Evolutionary conservation across 2,113 vertebrate species (phyloP).

Genomic region (Sphyrna mokarran): DNA sequence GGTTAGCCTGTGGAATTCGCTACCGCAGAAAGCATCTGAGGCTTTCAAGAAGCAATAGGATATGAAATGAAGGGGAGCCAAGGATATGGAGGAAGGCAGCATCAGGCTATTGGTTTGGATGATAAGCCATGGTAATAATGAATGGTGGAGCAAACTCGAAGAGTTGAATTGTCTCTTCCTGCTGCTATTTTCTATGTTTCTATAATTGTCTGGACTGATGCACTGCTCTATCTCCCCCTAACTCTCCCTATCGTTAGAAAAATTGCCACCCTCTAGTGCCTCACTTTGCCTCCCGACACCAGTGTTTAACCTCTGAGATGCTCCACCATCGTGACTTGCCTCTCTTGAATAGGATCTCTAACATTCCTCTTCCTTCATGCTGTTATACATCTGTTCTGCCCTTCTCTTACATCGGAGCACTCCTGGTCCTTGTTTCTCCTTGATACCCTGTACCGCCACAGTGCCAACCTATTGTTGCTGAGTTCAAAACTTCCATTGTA

Average conservation of each 20-base stretch:
- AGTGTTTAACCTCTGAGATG: neutral
- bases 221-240: neutral
- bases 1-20: too few species aligned
- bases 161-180: too few species aligned
- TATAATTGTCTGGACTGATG: neutral
- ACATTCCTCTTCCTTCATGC: neutral
- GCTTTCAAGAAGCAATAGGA: too few species aligned
- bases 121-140: too few species aligned
- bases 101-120: too few species aligned
- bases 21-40: too few species aligned
- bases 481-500: neutral
- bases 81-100: too few species aligned
- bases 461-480: neutral
- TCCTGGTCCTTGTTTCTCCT: neutral
- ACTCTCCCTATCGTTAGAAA: neutral
- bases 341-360: neutral
- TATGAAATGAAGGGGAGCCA: too few species aligned
- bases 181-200: too few species aligned
- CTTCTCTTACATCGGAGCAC: neutral
- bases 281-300: neutral
- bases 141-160: too few species aligned
- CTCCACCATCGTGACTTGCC: neutral
- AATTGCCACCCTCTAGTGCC: neutral
- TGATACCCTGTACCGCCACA: neutral
- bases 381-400: neutral